Conservation (phyloP, 2,113 vertebrate genomes). For the Struthidea cinerea region DNA sequence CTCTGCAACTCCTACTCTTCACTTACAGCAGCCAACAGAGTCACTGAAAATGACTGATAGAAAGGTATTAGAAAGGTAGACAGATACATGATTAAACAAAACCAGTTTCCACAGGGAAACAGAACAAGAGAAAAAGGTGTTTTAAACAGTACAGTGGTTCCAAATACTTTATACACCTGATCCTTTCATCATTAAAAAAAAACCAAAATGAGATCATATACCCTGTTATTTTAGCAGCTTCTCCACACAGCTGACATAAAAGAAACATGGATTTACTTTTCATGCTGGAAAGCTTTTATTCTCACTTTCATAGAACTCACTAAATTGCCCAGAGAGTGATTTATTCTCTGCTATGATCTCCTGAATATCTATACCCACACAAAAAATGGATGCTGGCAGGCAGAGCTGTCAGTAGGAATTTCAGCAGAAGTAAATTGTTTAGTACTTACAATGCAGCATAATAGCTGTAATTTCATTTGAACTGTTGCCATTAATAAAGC, state of each 20-base stretch:
- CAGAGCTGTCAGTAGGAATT: conserved; percentile 51
- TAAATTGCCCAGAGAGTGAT: conserved; percentile 58
- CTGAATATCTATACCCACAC: conserved; percentile 38
- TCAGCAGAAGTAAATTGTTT: conserved; percentile 71
- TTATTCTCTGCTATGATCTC: conserved; percentile 51
- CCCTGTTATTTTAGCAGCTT: background rate
- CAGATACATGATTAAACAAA: background rate
- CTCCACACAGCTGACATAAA: background rate
- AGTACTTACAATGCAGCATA: conserved; percentile 67
- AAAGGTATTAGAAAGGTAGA: background rate
- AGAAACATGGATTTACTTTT: conserved; percentile 22
- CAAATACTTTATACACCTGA: background rate
- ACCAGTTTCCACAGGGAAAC: background rate
- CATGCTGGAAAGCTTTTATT: conserved; percentile 64
- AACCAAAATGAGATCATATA: background rate
- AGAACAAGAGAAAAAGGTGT: background rate
- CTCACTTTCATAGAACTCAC: conserved; percentile 54
- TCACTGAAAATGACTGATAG: background rate
- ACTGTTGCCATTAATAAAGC: conserved; percentile 70
- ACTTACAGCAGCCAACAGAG: background rate
- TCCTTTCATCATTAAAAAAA: background rate
- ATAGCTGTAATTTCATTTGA: conserved; percentile 74
- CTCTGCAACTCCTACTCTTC: background rate
- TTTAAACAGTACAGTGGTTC: background rate
- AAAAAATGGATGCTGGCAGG: conserved; percentile 57